These are phyloP conservation scores for Equus quagga DNA, from an alignment of 2,113 vertebrate species.

Conservation along the genomic window DNA sequence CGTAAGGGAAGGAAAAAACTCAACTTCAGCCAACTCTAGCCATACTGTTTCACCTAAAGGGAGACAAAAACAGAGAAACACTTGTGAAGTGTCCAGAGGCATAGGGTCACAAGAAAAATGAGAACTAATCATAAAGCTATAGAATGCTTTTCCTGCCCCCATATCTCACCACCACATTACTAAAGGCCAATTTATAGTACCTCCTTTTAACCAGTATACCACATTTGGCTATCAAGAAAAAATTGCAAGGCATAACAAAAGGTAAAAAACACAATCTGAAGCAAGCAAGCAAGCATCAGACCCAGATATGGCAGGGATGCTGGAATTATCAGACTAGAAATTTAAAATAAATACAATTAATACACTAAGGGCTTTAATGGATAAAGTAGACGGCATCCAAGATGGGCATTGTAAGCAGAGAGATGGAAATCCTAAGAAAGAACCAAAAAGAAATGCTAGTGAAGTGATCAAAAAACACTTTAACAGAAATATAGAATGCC, in stretches of 20 bases:
- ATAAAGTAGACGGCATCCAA: neutral
- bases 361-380: neutral
- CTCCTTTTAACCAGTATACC: neutral
- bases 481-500: neutral
- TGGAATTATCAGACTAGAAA: neutral
- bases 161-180: neutral
- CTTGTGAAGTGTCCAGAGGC: neutral
- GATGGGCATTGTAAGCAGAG: neutral
- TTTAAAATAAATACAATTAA: neutral
- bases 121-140: neutral
- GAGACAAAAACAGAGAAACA: neutral
- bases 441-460: neutral
- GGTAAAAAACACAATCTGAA: neutral
- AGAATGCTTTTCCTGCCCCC: neutral
- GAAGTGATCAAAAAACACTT: neutral
- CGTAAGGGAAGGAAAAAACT: neutral
- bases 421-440: neutral
- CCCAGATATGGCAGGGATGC: neutral
- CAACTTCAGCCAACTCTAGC: neutral
- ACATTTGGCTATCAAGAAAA: neutral
- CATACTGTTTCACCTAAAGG: neutral
- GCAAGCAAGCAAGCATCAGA: neutral
- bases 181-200: neutral
- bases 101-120: neutral
- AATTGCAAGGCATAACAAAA: neutral